Conservation (phyloP, 2,888 invertebrate genomes). For the Synanthedon myopaeformis region DNA sequence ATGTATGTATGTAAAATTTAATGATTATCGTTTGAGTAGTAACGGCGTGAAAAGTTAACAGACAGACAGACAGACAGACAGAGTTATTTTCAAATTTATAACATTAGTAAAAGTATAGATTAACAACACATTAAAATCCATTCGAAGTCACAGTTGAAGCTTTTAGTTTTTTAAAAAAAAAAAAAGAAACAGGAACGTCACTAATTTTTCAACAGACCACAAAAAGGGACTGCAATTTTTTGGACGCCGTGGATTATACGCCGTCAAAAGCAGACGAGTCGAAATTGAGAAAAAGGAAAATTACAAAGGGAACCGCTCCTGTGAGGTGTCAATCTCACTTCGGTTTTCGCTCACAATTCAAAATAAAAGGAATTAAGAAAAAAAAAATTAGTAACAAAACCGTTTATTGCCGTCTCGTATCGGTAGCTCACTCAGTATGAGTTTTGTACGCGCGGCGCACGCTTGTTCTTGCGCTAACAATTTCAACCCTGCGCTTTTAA, state of each 20-base stretch:
- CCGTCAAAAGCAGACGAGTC: slow-evolving; percentile 37
- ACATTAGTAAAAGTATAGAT: too few relatives aligned
- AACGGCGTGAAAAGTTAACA: too few relatives aligned
- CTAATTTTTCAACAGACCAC: too few relatives aligned
- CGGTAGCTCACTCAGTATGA: slow-evolving; percentile 60
- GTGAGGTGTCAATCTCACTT: slow-evolving; percentile 40
- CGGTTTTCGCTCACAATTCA: slow-evolving; percentile 44
- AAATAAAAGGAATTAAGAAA: slow-evolving; percentile 39
- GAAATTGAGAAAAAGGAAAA: slow-evolving; percentile 17
- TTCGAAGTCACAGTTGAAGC: too few relatives aligned
- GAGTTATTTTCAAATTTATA: too few relatives aligned
- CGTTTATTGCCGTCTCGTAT: slow-evolving; percentile 44
- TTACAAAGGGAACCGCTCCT: slow-evolving; percentile 36
- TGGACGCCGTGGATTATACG: slow-evolving; percentile 32
- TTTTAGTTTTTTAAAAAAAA: too few relatives aligned
- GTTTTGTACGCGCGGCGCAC: slow-evolving; percentile 51
- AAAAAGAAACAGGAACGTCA: too few relatives aligned
- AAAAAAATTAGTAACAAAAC: slow-evolving; percentile 33
- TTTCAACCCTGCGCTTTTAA: neutral
- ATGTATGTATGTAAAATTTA: too few relatives aligned
- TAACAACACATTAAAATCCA: too few relatives aligned
- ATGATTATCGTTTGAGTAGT: too few relatives aligned
- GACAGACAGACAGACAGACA: too few relatives aligned
- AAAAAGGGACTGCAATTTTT: slow-evolving; percentile 7
- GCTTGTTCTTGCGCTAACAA: slow-evolving; percentile 34